These are phyloP conservation scores for Oreochromis grahami DNA, from an alignment of 2,797 vertebrate genomes.

Conservation along the genomic window DNA sequence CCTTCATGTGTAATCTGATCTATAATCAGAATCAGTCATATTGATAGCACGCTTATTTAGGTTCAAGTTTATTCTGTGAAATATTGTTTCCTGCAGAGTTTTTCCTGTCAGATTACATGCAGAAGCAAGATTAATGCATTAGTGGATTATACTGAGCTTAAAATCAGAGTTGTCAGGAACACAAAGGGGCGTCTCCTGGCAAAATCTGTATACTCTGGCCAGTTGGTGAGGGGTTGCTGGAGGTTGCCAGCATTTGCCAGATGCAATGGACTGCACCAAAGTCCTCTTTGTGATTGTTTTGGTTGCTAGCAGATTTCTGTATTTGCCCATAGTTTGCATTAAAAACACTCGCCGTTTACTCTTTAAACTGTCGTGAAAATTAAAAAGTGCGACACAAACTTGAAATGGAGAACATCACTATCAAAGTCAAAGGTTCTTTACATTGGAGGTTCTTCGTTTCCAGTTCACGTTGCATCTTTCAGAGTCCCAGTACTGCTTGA, in stretches of 20 bases:
- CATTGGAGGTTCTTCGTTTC: not conserved
- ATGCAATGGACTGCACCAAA: not conserved
- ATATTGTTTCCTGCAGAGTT: not conserved
- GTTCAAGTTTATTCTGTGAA: not conserved
- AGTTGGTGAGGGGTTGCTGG: accelerated
- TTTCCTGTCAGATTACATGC: not conserved
- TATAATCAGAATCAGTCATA: accelerated
- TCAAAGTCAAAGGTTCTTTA: not conserved
- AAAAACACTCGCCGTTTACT: accelerated
- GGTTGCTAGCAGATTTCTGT: not conserved
- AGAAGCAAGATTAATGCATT: not conserved
- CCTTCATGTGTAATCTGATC: not conserved
- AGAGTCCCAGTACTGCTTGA: not conserved
- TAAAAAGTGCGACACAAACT: not conserved
- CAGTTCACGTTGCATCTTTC: not conserved
- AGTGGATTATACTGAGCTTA: not conserved
- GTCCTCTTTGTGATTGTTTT: not conserved
- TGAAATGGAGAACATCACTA: not conserved
- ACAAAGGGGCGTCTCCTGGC: not conserved
- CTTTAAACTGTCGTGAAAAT: not conserved
- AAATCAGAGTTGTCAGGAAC: not conserved
- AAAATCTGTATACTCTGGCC: not conserved
- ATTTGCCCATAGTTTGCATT: not conserved
- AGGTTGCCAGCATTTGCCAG: not conserved
- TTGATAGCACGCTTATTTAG: not conserved